Conservation (phyloP, 2,797 vertebrate genomes). For the Epinephelus malabaricus region DNA sequence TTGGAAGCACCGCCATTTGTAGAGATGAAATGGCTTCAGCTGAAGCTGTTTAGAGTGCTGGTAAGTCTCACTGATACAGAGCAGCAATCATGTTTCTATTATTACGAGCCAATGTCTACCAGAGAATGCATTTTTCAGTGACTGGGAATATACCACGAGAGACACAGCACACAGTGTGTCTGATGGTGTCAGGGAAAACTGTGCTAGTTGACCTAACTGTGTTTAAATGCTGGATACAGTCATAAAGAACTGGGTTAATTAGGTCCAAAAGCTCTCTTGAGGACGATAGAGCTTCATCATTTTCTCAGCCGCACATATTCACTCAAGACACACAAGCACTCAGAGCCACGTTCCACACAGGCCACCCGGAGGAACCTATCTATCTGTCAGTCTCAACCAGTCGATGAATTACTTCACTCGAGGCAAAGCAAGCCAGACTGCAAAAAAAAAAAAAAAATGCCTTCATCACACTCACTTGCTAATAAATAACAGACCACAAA, state of each 20-base stretch:
- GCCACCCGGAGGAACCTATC: constrained; percentile 40
- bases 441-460: constrained; percentile 33
- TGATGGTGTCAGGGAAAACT: constrained; percentile 34
- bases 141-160: constrained; percentile 10
- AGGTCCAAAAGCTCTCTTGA: constrained; percentile 59
- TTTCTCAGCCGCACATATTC: constrained; percentile 38
- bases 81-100: constrained; percentile 51
- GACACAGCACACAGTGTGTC: constrained; percentile 2
- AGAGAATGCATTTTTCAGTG: constrained; percentile 26
- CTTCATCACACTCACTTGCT: constrained; percentile 38
- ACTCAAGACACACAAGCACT: constrained; percentile 27
- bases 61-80: constrained; percentile 41
- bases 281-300: constrained; percentile 53
- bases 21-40: constrained; percentile 48
- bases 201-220: constrained; percentile 21
- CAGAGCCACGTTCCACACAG: constrained; percentile 29
- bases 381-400: constrained; percentile 44
- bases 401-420: constrained; percentile 38
- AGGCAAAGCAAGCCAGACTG: constrained; percentile 38
- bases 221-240: constrained; percentile 34
- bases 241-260: constrained; percentile 61
- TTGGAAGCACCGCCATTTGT: constrained; percentile 19
- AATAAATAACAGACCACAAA: constrained; percentile 53
- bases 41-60: constrained; percentile 17
- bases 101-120: constrained; percentile 32